Base-by-base conservation (phyloP, 1,140 invertebrate species). In the Philaenus spumarius region DNA sequence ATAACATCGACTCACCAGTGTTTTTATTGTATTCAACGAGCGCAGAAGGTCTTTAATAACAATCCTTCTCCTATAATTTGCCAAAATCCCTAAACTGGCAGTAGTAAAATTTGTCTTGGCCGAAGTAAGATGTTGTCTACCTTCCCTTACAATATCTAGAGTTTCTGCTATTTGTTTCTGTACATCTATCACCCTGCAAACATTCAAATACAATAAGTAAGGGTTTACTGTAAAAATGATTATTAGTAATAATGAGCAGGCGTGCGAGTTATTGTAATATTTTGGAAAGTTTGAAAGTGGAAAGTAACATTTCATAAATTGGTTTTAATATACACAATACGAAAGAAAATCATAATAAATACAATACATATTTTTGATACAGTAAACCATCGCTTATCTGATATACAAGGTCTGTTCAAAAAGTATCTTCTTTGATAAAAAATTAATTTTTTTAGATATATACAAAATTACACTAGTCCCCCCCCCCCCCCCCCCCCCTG, bases 51-150 rank as follows among this genome's bases (percentile, higher is more conserved):
- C 82, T 55, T 85, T 79, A 1, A 92, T 80, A 30, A 89, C 82
- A 69, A 93, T 90, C 63, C 90, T 75, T 72, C 92, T 93, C 45
- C 85, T 77, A 67, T 92, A 93, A 73, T 93, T 93, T 1, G 90
- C 86, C 17, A 97, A 73, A 63, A 97, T 89, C 7, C 88, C 84
- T 40, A 96, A 78, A 69, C 89, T 92, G 20, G 87, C 85, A 20
- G 84, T 84, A 0, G 90, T 94, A 52, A 95, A 86, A 67, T 92
- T 84, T 57, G 83, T 81, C 55, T 86, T 86, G 0, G 90, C 89
- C 45, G 82, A 75, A 59, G 81, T 78, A 17, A 97, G 74, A 60
- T 89, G 80, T 22, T 78, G 73, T 43, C 91, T 78, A 15, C 88
- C 85, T 79, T 76, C 63, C 78, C 79, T 67, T 88, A 94, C 1